These are phyloP conservation scores for Andrena praecox DNA, from an alignment of 2,888 invertebrate genomes.

Conservation along the genomic window DNA sequence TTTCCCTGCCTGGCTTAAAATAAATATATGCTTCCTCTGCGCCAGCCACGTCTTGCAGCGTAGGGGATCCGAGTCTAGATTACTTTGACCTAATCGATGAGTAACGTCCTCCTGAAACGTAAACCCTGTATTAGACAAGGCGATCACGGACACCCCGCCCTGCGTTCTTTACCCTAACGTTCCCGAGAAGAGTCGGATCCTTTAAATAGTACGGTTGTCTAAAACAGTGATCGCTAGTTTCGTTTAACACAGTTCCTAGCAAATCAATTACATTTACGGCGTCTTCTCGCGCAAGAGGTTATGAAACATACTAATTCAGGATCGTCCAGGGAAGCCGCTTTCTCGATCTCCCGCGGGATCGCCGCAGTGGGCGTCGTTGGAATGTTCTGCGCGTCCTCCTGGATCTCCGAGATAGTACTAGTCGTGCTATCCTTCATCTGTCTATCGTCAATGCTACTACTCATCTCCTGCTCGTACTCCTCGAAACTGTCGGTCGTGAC, in stretches of 20 bases:
- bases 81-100: conserved; percentile 79
- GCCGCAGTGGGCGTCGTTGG: conserved; percentile 64
- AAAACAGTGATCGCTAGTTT: background rate
- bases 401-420: conserved; percentile 88
- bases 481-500: conserved; percentile 90
- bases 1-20: conserved; percentile 97
- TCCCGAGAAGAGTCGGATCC: background rate
- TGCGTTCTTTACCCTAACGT: background rate
- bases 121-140: background rate
- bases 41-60: conserved; percentile 91
- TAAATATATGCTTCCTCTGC: conserved; percentile 96
- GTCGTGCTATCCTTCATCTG: conserved; percentile 86
- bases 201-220: background rate
- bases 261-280: background rate
- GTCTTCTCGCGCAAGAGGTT: conserved; percentile 41
- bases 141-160: background rate
- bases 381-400: conserved; percentile 86
- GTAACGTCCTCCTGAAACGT: conserved; percentile 80
- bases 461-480: conserved; percentile 89
- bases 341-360: conserved; percentile 61
- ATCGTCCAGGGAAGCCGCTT: conserved; percentile 67
- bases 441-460: conserved; percentile 87
- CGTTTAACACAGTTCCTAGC: background rate
- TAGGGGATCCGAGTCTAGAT: conserved; percentile 88
- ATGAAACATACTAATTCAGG: conserved; percentile 71